Evolutionary conservation across 2,888 invertebrate species (phyloP).

Genomic region (Acanthopleura granulata): DNA sequence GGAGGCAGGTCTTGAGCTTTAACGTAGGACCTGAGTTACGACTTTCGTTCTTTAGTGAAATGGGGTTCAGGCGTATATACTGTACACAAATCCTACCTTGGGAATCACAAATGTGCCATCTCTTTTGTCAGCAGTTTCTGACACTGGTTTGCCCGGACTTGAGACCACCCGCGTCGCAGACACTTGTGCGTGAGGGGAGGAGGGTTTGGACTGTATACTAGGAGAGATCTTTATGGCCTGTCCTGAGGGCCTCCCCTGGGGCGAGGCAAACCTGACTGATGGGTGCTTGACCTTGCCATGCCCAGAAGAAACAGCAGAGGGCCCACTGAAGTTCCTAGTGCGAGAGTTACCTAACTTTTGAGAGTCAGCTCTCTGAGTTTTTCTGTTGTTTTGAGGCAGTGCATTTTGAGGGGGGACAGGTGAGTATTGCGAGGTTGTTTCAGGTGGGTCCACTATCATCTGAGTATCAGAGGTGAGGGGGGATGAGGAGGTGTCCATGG

Average conservation of each 20-base stretch:
- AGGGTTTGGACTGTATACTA: neutral
- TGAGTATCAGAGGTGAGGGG: neutral
- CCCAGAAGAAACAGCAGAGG: neutral
- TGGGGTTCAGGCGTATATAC: too few relatives aligned
- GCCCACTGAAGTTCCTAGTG: neutral
- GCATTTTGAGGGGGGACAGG: neutral
- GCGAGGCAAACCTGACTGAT: too few relatives aligned
- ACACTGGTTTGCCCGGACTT: neutral
- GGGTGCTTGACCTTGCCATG: neutral
- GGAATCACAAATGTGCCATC: slow-evolving; percentile 72
- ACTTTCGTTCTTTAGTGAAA: too few relatives aligned
- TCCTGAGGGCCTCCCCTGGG: neutral
- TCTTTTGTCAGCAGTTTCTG: slow-evolving; percentile 42
- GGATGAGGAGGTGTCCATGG: neutral
- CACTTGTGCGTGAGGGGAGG: neutral
- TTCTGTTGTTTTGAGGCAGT: neutral
- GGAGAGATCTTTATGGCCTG: neutral
- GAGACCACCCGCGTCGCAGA: neutral
- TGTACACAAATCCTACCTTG: slow-evolving; percentile 62
- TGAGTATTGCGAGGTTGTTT: slow-evolving; percentile 2
- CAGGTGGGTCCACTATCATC: slow-evolving; percentile 13
- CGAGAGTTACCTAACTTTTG: slow-evolving; percentile 2
- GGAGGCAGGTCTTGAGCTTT: too few relatives aligned
- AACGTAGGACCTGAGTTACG: too few relatives aligned
- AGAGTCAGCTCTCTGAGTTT: neutral